Evolutionary conservation across 1,140 invertebrate species (phyloP), one percentile per base, ranked within the genome.

Genomic region (Panagrolaimus sp.): DNA sequence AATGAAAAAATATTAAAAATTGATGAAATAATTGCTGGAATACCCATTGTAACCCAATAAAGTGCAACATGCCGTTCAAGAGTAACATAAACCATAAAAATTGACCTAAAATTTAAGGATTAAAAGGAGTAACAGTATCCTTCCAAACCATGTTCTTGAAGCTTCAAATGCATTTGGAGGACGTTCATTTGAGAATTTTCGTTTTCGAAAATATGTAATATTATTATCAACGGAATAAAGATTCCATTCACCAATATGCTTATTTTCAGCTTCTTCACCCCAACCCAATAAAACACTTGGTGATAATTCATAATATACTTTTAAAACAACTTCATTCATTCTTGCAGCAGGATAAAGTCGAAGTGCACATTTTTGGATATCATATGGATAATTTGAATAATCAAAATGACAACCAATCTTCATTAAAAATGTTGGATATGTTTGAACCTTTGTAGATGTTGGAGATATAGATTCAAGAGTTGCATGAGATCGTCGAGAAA

Each of bases 381-480:
- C 78, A 46, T 69, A 70, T 14, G 78, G 78, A 43, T 78, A 80
- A 25, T 71, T 70, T 8, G 73, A 66, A 64, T 69, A 80, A 63
- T 80, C 79, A 51, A 80, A 79, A 23, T 64, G 20, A 51, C 78
- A 80, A 0, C 79, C 79, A 46, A 81, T 69, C 66, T 77, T 75
- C 11, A 80, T 77, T 7, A 74, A 70, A 67, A 80, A 80, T 27
- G 76, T 81, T 23, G 78, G 78, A 51, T 81, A 80, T 44, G 78
- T 71, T 67, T 80, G 79, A 20, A 80, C 74, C 66, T 75, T 73
- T 11, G 76, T 76, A 9, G 25, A 16, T 11, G 44, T 67, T 11
- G 65, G 64, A 13, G 31, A 43, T 5, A 73, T 69, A 20, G 78
- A 77, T 68, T 78, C 73, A 13, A 79, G 67, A 9, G 73, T 72